A percentile compares a stretch with the other conserved stretches of the same genome.
phyloP scores from a whole-genome alignment of 2,113 vertebrate species.

The Formicarius rufipectus region DNA sequence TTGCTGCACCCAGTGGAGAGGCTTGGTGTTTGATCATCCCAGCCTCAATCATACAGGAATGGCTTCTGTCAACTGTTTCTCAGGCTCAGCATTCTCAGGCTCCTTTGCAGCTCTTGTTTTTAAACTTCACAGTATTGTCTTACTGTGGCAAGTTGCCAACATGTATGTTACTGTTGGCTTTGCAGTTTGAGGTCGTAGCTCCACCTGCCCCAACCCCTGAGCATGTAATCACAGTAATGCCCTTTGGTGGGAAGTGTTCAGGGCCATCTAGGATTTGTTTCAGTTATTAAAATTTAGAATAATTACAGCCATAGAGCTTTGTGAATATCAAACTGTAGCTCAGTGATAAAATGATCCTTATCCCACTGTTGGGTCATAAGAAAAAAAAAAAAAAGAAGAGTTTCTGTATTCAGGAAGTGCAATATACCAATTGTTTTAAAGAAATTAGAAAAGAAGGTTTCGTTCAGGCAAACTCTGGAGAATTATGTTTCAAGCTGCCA shows the following conservation, averaged over 20 bases:
- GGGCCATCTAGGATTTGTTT: neutral
- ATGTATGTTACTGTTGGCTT: neutral
- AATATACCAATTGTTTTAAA: neutral
- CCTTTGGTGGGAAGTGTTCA: neutral
- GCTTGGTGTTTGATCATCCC: neutral
- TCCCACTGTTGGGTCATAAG: neutral
- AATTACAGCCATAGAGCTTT: neutral
- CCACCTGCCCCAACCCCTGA: neutral
- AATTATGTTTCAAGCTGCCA: neutral
- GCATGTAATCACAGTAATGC: neutral
- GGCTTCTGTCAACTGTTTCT: neutral
- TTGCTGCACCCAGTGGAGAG: neutral
- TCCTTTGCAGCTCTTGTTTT: neutral
- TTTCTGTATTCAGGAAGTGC: neutral
- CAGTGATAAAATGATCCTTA: neutral
- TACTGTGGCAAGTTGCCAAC: neutral
- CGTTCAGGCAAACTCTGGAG: neutral
- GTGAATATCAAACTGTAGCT: neutral
- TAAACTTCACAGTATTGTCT: neutral
- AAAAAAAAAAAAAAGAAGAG: no score
- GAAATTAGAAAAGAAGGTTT: neutral
- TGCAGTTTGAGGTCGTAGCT: neutral
- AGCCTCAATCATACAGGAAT: neutral
- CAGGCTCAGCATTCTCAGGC: neutral
- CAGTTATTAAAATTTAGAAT: neutral